A percentile compares a stretch with the other conserved stretches of the same genome.
Conservation (phyloP, 1,140 invertebrate genomes). For the Odontomachus brunneus region DNA sequence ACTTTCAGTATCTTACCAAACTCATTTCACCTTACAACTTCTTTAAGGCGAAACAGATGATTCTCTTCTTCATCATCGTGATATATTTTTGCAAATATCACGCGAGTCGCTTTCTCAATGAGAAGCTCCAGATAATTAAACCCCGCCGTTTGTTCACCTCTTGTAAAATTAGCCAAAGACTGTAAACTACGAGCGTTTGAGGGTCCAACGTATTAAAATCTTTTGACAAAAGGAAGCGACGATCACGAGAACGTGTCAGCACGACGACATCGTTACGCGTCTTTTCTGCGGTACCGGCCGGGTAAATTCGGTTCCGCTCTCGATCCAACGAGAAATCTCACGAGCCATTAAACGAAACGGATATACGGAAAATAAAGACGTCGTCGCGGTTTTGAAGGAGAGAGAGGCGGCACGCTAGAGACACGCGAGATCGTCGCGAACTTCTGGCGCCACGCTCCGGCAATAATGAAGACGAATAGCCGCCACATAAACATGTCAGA, state of each 20-base stretch:
- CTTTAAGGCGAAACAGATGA: neutral
- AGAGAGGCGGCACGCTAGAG: neutral
- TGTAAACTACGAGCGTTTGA: constrained; percentile 10
- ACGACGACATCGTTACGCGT: too few relatives aligned
- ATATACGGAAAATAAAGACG: constrained; percentile 40
- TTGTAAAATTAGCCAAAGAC: neutral
- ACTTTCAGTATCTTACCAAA: too few relatives aligned
- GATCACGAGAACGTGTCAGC: neutral
- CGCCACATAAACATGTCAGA: constrained; percentile 40
- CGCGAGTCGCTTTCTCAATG: neutral
- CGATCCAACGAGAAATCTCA: constrained; percentile 16
- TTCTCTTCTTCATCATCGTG: neutral
- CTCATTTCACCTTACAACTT: too few relatives aligned
- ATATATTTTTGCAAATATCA: neutral
- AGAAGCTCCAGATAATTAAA: neutral
- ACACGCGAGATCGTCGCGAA: neutral
- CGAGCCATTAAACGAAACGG: constrained; percentile 14
- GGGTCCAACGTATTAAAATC: constrained; percentile 7
- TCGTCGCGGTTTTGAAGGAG: neutral
- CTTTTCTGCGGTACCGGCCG: constrained; percentile 1
- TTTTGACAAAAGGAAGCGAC: neutral
- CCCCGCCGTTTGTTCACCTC: neutral
- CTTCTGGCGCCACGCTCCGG: constrained; percentile 13
- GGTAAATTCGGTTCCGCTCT: constrained; percentile 14
- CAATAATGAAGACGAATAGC: constrained; percentile 45